Evolutionary conservation across 2,797 vertebrate genomes (phyloP), one percentile per base, ranked within the genome.

Genomic region (Anableps anableps): DNA sequence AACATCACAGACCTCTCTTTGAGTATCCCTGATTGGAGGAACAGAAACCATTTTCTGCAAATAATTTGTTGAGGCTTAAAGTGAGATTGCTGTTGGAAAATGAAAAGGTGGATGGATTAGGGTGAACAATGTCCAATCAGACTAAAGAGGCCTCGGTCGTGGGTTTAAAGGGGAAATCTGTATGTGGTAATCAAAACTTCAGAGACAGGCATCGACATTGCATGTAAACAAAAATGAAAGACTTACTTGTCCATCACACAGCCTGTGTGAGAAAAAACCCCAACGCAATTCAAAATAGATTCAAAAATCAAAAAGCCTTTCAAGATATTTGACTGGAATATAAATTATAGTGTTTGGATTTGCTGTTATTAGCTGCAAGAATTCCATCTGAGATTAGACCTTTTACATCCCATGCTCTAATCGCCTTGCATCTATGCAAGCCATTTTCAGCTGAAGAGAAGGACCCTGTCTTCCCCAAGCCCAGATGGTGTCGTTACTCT

Each of bases 401-500:
- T 60, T 81, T 80, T 90, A 89, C 93, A 94, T 94, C 93, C 93
- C 94, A 95, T 89, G 90, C 92, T 93, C 90, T 95, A 95, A 95
- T 96, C 94, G 88, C 90, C 86, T 90, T 82, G 91, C 86, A 95
- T 95, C 90, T 93, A 94, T 92, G 91, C 86, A 78, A 94, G 93
- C 89, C 91, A 95, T 96, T 95, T 94, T 96, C 93, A 95, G 92
- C 91, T 89, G 91, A 86, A 90, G 92, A 90, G 89, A 92, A 88
- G 91, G 92, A 87, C 92, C 91, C 87, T n/a, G 86, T 94, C 93
- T 94, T 95, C 89, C 88, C 91, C 70, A 76, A 89, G 93, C 94
- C 94, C 95, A 96, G 95, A 96, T 96, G 95, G 95, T 94, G 93
- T 95, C 94, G 95, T 96, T 95, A 96, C 93, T 89, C 91, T 89